Base-by-base conservation (phyloP, 2,888 invertebrate species). In the Agriopis aurantiaria region DNA sequence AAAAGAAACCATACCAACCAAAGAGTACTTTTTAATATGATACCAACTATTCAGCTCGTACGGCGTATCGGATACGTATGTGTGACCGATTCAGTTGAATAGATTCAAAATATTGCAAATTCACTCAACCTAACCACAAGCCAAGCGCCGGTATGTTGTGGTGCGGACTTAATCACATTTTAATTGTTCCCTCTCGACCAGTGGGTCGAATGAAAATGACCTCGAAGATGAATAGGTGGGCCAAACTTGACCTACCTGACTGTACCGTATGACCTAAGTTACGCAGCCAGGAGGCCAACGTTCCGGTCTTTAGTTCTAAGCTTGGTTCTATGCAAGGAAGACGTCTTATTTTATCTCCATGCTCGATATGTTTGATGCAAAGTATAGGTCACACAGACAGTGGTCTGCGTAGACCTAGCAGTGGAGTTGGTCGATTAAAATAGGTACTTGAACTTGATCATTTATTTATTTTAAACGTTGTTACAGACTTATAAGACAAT, bases 171-270 rank as follows among this genome's bases (percentile, higher is more conserved):
- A 60, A 58, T 63, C 58, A 59, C 63, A 68, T 59, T 68, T 55
- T 64, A 64, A 69, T 60, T 53, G 52, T 63, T 52, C 9, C 45
- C 41, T 58, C 40, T 41, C 9, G 12, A 17, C 11, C n/a, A 46
- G 41, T 14, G 17, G 33, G 45, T 58, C 49, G 23, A 45, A 65
- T 59, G 68, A 68, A 65, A 68, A 55, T 68, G 68, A 68, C 71
- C 65, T 65, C 52, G 53, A 71, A 65, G 57, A 55, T 57, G 71
- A 65, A 53, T 67, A 17, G 45, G 58, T 62, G 33, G 49, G 9
- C 57, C 49, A 61, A 64, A 64, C 66, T 72, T 66, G 72, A 72
- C 69, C 69, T 59, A 69, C 55, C 68, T 65, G 61, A 43, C 14
- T n/a, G 40, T 40, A 66, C 17, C 33, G 60, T 51, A 57, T 66